Evolutionary conservation across 2,113 vertebrate genomes (phyloP), one percentile per base, ranked within the genome.

Genomic region (Fregata magnificens): DNA sequence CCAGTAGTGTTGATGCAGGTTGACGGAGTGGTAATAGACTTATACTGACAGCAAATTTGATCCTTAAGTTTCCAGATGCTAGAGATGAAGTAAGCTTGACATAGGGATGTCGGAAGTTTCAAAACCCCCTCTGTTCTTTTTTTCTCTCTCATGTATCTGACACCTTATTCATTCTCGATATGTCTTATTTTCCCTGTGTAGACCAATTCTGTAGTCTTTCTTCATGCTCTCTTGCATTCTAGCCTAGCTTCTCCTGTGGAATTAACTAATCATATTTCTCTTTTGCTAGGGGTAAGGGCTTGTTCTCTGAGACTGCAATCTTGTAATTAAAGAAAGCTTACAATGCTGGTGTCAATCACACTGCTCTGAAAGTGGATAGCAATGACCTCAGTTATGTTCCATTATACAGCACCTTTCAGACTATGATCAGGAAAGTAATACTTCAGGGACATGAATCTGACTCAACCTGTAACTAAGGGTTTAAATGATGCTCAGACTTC

Each of bases 271-370:
- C 89, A 94, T 95, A 90, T 93, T 97, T 96, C 76, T 70, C n/a
- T 93, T 96, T 92, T 93, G 66, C 71, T 91, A 77, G 52, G 81
- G 55, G 55, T 93, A 93, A 97, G 59, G 74, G 59, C 59, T 97
- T 91, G 93, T 96, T 97, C 97, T 94, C 62, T 90, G 78, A 95
- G 89, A 90, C 89, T 90, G 78, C 84, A 97, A 88, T 77, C 87
- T 93, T 96, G 87, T 95, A 96, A 96, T 97, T 97, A 97, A 97
- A 94, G 94, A 77, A 95, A 91, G 71, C 71, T 90, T 90, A 95
- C 94, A 97, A 96, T 95, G 53, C 69, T 67, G 42, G 84, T 86
- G 87, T 91, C 93, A 93, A 71, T 96, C 95, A 96, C 42, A 50
- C 16, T 55, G 87, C 87, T 95, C 74, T 91, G 50, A 90, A 94